phyloP scores from a whole-genome alignment of 2,113 vertebrate genomes.

The Rhabdornis inornatus region DNA sequence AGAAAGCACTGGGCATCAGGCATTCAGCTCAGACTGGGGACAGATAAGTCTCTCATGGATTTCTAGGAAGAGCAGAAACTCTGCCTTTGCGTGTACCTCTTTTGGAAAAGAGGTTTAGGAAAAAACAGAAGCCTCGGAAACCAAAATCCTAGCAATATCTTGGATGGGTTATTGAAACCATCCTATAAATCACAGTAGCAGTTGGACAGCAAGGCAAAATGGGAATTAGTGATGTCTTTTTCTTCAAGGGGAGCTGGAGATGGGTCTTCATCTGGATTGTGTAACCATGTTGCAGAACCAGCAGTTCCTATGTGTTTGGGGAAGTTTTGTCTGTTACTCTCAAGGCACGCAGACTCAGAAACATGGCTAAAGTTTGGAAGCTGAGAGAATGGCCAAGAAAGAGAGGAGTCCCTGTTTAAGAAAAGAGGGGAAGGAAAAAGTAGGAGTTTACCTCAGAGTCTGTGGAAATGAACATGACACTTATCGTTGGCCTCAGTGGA shows the following conservation, averaged over 20 bases:
- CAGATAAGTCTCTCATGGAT: background rate
- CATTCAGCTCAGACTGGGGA: background rate
- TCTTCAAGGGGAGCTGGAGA: background rate
- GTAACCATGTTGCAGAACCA: background rate
- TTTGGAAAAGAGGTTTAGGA: background rate
- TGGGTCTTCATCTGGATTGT: background rate
- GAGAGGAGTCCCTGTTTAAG: background rate
- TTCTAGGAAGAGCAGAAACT: conserved; percentile 29
- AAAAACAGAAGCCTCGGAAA: background rate
- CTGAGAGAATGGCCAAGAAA: background rate
- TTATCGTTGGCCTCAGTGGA: background rate
- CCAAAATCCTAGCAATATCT: background rate
- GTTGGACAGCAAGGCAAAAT: background rate
- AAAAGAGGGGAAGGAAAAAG: background rate
- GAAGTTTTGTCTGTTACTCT: background rate
- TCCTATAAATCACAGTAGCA: background rate
- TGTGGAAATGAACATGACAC: background rate
- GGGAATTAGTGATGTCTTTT: background rate
- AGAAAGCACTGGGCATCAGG: background rate
- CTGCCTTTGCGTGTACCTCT: background rate
- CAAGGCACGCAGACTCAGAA: background rate
- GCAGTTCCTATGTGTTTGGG: background rate
- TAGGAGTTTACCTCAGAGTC: background rate
- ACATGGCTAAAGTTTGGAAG: background rate
- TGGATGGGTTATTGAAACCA: background rate